A percentile compares a stretch with the other conserved stretches of the same genome.
These are phyloP conservation scores for Bactericera cockerelli DNA, from an alignment of 1,140 invertebrate genomes.

Conservation along the genomic window DNA sequence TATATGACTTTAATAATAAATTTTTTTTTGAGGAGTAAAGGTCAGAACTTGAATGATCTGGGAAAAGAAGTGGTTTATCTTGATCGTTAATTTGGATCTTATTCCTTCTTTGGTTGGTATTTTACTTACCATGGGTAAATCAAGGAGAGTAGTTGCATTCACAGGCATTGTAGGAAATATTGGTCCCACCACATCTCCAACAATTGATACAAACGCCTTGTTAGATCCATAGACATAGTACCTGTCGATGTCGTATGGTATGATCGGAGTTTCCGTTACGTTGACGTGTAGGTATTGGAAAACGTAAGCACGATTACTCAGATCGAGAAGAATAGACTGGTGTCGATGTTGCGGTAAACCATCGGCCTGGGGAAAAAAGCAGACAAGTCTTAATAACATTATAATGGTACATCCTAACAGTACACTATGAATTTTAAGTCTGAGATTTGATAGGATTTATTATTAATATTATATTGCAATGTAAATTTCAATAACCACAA, in stretches of 20 bases:
- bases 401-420: conserved; percentile 25
- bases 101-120: too few species aligned
- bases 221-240: conserved; percentile 93
- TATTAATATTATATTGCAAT: background rate
- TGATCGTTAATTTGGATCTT: too few species aligned
- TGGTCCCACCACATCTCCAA: conserved; percentile 89
- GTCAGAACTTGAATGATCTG: too few species aligned
- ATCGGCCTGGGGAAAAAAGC: conserved; percentile 63
- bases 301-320: conserved; percentile 79
- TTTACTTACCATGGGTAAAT: conserved; percentile 54
- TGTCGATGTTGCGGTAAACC: conserved; percentile 82
- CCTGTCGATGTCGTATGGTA: conserved; percentile 72
- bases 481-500: too few species aligned
- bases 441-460: background rate
- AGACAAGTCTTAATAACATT: background rate
- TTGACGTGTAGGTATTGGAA: conserved; percentile 92
- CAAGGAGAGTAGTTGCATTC: conserved; percentile 62
- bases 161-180: conserved; percentile 86
- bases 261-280: conserved; percentile 76
- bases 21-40: too few species aligned
- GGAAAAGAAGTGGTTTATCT: too few species aligned
- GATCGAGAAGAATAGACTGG: conserved; percentile 77
- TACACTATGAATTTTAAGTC: background rate
- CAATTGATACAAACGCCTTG: conserved; percentile 64
- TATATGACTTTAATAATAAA: too few species aligned